A percentile compares a stretch with the other conserved stretches of the same genome.
These are phyloP conservation scores for Ophiothrix spiculata DNA, from an alignment of 35 echinoderm and acorn worm genomes.

Conservation along the genomic window DNA sequence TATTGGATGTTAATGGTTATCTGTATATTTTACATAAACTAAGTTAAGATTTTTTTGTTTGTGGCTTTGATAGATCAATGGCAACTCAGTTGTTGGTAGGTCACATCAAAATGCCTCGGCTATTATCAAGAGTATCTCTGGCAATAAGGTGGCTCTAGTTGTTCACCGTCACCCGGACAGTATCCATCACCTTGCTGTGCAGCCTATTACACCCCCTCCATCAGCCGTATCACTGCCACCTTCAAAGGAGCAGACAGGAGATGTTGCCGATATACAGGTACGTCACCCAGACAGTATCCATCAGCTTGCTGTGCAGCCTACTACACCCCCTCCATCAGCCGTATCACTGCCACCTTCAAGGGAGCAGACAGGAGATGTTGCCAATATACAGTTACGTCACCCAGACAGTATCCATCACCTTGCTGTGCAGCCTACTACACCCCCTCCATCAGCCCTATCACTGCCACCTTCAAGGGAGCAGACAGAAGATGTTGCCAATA, in stretches of 20 bases:
- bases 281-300: neutral
- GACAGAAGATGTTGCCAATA: too few species aligned
- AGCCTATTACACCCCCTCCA: constrained; percentile 41
- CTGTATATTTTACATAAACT: neutral
- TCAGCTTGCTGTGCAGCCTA: too few species aligned
- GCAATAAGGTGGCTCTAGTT: constrained; percentile 43
- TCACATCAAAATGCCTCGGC: constrained; percentile 91
- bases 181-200: constrained; percentile 74
- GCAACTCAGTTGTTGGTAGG: constrained; percentile 51
- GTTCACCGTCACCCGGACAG: constrained; percentile 49
- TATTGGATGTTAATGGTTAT: too few species aligned
- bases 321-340: too few species aligned
- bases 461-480: too few species aligned
- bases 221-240: neutral
- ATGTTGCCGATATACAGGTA: too few species aligned
- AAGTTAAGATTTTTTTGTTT: constrained; percentile 1
- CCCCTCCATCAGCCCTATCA: too few species aligned
- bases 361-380: too few species aligned
- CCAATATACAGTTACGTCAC: too few species aligned
- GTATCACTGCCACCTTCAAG: too few species aligned
- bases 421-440: constrained; percentile 64
- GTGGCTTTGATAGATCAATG: constrained; percentile 53
- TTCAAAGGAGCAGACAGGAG: too few species aligned
- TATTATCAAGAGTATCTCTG: constrained; percentile 72
- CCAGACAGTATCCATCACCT: constrained; percentile 60